Evolutionary conservation across 2,797 vertebrate species (phyloP).

Genomic region (Rhynchotus rufescens): DNA sequence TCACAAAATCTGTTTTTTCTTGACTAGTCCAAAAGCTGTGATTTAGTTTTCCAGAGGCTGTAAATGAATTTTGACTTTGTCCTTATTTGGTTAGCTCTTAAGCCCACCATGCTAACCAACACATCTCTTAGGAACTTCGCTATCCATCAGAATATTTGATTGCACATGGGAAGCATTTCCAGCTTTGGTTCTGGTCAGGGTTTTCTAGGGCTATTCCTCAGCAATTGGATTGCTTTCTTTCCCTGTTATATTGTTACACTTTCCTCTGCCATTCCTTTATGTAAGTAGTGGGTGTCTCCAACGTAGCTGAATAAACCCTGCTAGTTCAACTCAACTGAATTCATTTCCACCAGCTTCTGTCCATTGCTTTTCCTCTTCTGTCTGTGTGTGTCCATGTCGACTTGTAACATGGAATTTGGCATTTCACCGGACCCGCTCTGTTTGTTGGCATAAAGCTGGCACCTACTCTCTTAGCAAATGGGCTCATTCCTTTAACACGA

Average conservation of each 20-base stretch:
- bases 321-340: neutral
- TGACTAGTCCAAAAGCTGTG: neutral
- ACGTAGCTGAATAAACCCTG: neutral
- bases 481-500: neutral
- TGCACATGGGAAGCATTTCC: neutral
- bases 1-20: neutral
- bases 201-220: neutral
- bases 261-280: neutral
- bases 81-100: neutral
- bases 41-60: neutral
- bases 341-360: neutral
- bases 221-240: neutral
- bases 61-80: neutral
- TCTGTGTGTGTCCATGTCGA: neutral
- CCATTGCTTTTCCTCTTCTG: neutral
- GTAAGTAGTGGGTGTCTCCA: neutral
- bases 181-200: neutral
- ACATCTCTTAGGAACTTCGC: neutral
- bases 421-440: neutral
- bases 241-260: neutral
- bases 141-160: neutral
- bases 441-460: neutral
- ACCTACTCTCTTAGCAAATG: accelerated
- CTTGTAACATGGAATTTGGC: neutral
- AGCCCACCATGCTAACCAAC: neutral